Conservation (phyloP, 2,888 invertebrate species). For the Linnaemya vulpina region DNA sequence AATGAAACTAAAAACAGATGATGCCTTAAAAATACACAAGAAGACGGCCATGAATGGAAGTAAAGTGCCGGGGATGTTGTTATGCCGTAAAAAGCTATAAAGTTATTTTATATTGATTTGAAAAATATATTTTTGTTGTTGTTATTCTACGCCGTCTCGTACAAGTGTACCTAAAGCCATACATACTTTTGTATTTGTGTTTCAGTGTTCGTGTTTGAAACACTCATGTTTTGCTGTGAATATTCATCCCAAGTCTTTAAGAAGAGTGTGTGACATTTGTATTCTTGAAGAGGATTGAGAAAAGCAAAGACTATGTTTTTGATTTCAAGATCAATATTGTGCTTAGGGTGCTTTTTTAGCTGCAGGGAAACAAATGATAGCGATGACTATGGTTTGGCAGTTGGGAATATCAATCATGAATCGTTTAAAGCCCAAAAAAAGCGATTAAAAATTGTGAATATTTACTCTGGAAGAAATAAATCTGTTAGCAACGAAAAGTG, state of each 20-base stretch:
- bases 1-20: constrained; percentile 25
- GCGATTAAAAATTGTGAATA: no score
- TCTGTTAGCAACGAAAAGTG: no score
- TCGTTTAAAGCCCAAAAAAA: no score
- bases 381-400: no score
- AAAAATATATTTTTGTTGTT: constrained; percentile 8
- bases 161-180: not conserved
- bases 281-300: not conserved
- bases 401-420: no score
- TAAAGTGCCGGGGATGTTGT: constrained; percentile 27
- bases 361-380: no score
- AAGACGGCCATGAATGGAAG: constrained; percentile 20
- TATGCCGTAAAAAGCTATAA: constrained; percentile 32
- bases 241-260: not conserved
- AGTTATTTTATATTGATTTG: constrained; percentile 21
- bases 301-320: not conserved
- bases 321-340: not conserved
- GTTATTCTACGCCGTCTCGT: not conserved
- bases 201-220: no score
- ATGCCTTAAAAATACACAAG: constrained; percentile 19
- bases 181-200: not conserved
- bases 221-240: no score
- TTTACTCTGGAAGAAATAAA: no score
- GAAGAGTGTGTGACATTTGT: not conserved
- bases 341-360: no score